Evolutionary conservation across 1,140 invertebrate species (phyloP).

Genomic region (Bradysia coprophila): DNA sequence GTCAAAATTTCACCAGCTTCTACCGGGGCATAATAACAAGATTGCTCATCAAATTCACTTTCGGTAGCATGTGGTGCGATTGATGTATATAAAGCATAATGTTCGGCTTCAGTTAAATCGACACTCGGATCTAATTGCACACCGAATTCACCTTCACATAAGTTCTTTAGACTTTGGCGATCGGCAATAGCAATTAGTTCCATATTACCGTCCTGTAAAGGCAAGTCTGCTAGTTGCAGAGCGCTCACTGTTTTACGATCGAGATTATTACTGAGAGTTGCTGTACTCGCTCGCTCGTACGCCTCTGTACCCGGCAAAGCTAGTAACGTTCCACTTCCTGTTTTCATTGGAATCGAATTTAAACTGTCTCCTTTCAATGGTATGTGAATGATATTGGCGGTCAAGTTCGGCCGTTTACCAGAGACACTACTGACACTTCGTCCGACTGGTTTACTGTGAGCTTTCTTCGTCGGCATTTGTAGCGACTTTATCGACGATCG

Average conservation of each 20-base stretch:
- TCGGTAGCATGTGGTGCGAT: constrained; percentile 65
- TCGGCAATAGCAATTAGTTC: constrained; percentile 23
- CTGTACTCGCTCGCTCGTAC: constrained; percentile 18
- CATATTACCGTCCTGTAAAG: constrained; percentile 22
- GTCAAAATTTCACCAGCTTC: constrained; percentile 43
- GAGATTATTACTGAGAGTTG: constrained; percentile 14
- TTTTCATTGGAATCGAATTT: constrained; percentile 16
- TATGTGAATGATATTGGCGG: constrained; percentile 33
- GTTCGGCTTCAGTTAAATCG: constrained; percentile 64
- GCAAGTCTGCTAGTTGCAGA: constrained; percentile 21
- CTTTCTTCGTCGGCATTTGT: constrained; percentile 8
- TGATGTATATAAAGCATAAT: constrained; percentile 67
- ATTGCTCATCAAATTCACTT: constrained; percentile 73
- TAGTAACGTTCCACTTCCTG: constrained; percentile 7
- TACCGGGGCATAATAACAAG: constrained; percentile 66
- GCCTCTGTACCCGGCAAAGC: constrained; percentile 4
- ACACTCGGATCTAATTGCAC: constrained; percentile 24
- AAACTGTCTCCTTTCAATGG: constrained; percentile 33
- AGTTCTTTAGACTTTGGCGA: constrained; percentile 19
- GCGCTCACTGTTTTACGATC: constrained; percentile 21
- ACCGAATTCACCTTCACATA: constrained; percentile 20
- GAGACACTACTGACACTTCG: constrained; percentile 35
- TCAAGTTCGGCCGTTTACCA: constrained; percentile 26
- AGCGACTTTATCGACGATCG: constrained; percentile 12
- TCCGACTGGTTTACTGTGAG: constrained; percentile 24